These are phyloP conservation scores for Rutilus rutilus DNA, from an alignment of 2,113 vertebrate species.

Conservation along the genomic window DNA sequence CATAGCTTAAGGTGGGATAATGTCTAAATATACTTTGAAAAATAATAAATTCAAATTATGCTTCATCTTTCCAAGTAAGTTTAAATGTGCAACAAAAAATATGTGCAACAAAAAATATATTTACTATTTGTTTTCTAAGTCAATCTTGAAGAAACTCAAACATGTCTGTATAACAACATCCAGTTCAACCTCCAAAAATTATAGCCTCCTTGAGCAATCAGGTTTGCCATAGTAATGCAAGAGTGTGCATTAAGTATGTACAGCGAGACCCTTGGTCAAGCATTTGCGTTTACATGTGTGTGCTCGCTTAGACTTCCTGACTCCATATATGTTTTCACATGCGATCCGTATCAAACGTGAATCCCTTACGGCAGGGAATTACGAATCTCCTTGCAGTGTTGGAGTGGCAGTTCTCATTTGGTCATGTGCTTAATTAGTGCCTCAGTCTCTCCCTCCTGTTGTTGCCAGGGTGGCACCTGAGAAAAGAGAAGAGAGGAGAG, in stretches of 20 bases:
- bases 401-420: constrained; percentile 39
- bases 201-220: background rate
- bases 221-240: background rate
- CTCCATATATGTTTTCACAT: background rate
- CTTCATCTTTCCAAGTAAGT: background rate
- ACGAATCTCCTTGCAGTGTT: constrained; percentile 44
- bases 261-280: background rate
- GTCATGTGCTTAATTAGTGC: constrained; percentile 46
- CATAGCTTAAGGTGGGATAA: background rate
- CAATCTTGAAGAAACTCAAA: background rate
- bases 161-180: background rate
- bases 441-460: constrained; percentile 45
- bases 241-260: background rate
- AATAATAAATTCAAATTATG: background rate
- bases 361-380: constrained; percentile 41
- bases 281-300: background rate
- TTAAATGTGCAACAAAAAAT: background rate
- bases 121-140: background rate
- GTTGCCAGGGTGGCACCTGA: constrained; percentile 25
- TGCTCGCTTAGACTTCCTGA: no score
- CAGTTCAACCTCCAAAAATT: background rate
- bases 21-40: background rate
- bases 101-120: background rate
- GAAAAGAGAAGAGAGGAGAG: constrained; percentile 21
- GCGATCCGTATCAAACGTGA: constrained; percentile 1